Conservation (phyloP, 2,797 vertebrate genomes). For the Nannoperca australis region DNA sequence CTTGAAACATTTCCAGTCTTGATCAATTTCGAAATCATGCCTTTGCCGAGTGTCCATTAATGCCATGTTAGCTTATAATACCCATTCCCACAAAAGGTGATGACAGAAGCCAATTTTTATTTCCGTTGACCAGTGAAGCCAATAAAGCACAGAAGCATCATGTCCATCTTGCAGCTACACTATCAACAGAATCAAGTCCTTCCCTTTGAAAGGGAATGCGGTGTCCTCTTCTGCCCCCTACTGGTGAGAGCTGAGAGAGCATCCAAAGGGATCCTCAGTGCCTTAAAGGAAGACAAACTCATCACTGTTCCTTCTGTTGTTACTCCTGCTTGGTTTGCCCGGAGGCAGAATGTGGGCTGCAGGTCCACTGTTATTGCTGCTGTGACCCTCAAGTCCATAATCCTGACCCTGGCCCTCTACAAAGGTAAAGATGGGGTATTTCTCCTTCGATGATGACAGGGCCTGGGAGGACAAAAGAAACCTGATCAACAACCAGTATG, state of each 20-base stretch:
- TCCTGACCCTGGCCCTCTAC: slow-evolving; percentile 91
- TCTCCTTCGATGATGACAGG: slow-evolving; percentile 87
- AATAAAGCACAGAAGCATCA: slow-evolving; percentile 32
- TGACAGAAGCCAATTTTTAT: slow-evolving; percentile 22
- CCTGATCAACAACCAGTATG: background rate
- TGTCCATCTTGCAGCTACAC: slow-evolving; percentile 30
- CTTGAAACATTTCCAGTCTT: slow-evolving; percentile 32
- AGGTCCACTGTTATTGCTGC: slow-evolving; percentile 76
- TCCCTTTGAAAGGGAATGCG: slow-evolving; percentile 31
- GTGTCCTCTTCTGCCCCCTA: slow-evolving; percentile 40
- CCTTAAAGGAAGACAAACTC: slow-evolving; percentile 93
- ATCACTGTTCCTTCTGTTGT: slow-evolving; percentile 85
- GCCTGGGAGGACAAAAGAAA: slow-evolving; percentile 78
- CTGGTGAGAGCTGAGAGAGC: slow-evolving; percentile 15
- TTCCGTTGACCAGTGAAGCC: slow-evolving; percentile 27
- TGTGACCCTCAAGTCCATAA: slow-evolving; percentile 86
- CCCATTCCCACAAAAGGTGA: slow-evolving; percentile 21
- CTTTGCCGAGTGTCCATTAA: background rate
- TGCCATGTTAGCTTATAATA: slow-evolving; percentile 44
- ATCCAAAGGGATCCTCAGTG: background rate
- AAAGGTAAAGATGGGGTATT: slow-evolving; percentile 93
- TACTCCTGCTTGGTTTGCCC: slow-evolving; percentile 70
- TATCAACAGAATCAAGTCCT: slow-evolving; percentile 22
- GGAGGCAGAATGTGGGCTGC: slow-evolving; percentile 77
- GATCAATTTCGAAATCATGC: slow-evolving; percentile 16